Evolutionary conservation across 2,888 invertebrate genomes (phyloP).

Genomic region (Volucella inflata): DNA sequence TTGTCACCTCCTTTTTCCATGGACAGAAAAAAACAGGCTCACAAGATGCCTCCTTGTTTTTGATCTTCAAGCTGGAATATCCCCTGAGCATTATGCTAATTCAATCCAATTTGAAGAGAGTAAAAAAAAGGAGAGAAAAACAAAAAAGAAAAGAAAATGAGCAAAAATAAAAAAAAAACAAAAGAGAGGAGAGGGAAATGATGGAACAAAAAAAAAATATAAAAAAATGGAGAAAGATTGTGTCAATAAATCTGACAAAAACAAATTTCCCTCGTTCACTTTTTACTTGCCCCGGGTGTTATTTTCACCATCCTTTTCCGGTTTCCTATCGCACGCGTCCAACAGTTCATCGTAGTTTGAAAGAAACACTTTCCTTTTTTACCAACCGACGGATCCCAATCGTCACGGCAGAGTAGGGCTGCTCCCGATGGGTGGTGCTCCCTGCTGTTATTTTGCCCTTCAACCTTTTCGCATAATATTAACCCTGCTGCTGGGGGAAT

Average conservation of each 20-base stretch:
- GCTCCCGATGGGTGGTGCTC: constrained; percentile 30
- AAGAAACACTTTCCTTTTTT: constrained; percentile 49
- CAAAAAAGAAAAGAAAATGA: constrained; percentile 3
- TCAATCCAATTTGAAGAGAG: constrained; percentile 71
- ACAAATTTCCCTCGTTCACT: constrained; percentile 69
- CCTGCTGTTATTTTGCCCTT: constrained; percentile 43
- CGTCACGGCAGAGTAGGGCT: not conserved
- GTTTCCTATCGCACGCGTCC: constrained; percentile 65
- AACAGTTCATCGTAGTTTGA: constrained; percentile 67
- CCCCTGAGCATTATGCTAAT: constrained; percentile 76
- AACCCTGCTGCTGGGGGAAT: constrained; percentile 49
- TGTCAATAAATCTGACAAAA: constrained; percentile 75
- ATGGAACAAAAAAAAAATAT: not conserved
- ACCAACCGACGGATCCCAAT: constrained; percentile 21
- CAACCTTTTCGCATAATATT: constrained; percentile 40
- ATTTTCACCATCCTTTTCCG: constrained; percentile 61
- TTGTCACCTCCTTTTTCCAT: constrained; percentile 62
- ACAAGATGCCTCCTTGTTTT: constrained; percentile 65
- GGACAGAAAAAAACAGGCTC: constrained; percentile 10
- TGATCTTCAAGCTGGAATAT: constrained; percentile 66
- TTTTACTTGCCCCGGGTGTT: constrained; percentile 50
- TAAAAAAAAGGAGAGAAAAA: constrained; percentile 22
- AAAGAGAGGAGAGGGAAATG: constrained; percentile 6
- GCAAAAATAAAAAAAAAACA: constrained; percentile 22
- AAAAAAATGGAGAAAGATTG: constrained; percentile 65